phyloP scores from a whole-genome alignment of 2,888 invertebrate genomes.

The Exephanes ischioxanthus region DNA sequence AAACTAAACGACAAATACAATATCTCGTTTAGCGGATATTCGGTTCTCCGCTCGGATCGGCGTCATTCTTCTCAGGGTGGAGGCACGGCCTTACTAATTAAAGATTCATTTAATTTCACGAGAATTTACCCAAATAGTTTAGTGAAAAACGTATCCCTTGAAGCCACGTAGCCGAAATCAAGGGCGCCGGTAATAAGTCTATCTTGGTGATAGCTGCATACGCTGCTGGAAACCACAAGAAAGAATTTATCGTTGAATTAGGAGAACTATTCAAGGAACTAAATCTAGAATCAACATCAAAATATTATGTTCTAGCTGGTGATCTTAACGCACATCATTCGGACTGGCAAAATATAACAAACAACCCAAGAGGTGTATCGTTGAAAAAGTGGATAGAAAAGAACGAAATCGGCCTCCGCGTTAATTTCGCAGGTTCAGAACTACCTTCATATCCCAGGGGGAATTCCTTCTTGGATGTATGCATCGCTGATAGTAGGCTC shows the following conservation, averaged over 20 bases:
- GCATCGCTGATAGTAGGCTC: slow-evolving; percentile 28
- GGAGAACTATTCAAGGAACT: slow-evolving; percentile 3
- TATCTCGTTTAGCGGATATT: background rate
- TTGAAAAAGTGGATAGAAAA: slow-evolving; percentile 18
- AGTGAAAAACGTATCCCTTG: background rate
- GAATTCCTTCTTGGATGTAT: slow-evolving; percentile 31
- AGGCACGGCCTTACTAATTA: slow-evolving; percentile 33
- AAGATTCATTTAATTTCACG: background rate
- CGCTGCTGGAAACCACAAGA: slow-evolving; percentile 32
- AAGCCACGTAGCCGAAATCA: slow-evolving; percentile 12
- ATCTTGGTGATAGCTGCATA: slow-evolving; percentile 39
- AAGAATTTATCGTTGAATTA: slow-evolving; percentile 39
- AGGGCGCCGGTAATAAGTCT: background rate
- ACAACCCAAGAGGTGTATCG: slow-evolving; percentile 23
- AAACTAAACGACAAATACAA: slow-evolving; percentile 21
- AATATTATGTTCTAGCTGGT: slow-evolving; percentile 33
- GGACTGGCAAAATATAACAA: slow-evolving; percentile 15
- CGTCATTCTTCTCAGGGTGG: slow-evolving; percentile 17
- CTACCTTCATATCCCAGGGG: slow-evolving; percentile 38
- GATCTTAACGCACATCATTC: slow-evolving; percentile 50
- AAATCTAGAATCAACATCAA: background rate
- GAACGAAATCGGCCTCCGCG: slow-evolving; percentile 11
- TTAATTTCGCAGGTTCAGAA: slow-evolving; percentile 11
- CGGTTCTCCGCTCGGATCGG: slow-evolving; percentile 19
- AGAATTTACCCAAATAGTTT: background rate